A percentile compares a stretch with the other conserved stretches of the same genome.
These are phyloP conservation scores for Spodoptera litura DNA, from an alignment of 1,140 invertebrate genomes.

Conservation along the genomic window DNA sequence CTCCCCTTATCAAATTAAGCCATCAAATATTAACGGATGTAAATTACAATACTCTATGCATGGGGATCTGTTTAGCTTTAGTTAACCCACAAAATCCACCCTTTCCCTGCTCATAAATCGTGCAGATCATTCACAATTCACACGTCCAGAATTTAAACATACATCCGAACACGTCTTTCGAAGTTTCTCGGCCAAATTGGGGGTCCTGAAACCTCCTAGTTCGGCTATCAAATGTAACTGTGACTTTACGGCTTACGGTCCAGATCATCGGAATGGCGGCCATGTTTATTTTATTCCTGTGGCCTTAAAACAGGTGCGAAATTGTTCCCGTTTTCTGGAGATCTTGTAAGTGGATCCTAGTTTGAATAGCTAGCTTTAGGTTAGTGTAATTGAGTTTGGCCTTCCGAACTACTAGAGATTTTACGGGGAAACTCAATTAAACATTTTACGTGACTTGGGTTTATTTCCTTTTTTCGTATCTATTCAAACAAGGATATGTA, in stretches of 20 bases:
- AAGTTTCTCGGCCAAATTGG: conserved; percentile 20
- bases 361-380: neutral
- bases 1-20: neutral
- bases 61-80: neutral
- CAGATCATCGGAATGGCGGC: conserved; percentile 34
- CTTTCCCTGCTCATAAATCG: neutral
- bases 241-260: conserved; percentile 32
- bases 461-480: neutral
- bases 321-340: neutral
- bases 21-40: conserved; percentile 18
- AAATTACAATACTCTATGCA: conserved; percentile 3
- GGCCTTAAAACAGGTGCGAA: conserved; percentile 30
- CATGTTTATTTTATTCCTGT: conserved; percentile 34
- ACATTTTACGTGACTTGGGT: conserved; percentile 5
- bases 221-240: conserved; percentile 17
- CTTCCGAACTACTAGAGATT: neutral
- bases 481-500: no score
- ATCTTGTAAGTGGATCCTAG: conserved; percentile 5
- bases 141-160: conserved; percentile 29
- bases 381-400: conserved; percentile 23
- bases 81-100: neutral
- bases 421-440: neutral
- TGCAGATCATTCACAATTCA: conserved; percentile 36
- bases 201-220: conserved; percentile 16
- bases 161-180: neutral